A percentile compares a stretch with the other conserved stretches of the same genome.
phyloP scores from a whole-genome alignment of 1,140 invertebrate species.

The Drosophila ficusphila region DNA sequence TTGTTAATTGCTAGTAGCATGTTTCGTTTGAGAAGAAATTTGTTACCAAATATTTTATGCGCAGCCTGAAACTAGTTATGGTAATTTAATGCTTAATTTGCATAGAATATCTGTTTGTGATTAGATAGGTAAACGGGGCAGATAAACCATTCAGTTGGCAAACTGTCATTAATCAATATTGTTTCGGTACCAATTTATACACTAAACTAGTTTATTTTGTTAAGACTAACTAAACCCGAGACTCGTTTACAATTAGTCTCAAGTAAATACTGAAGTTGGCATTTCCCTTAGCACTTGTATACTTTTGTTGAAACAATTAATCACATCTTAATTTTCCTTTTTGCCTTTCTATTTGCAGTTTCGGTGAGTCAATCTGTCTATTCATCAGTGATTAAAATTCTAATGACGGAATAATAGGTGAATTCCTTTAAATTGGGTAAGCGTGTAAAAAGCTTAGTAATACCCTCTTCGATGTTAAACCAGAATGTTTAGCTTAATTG shows the following conservation, averaged over 20 bases:
- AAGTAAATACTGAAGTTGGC: slow-evolving; percentile 5
- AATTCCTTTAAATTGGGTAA: neutral
- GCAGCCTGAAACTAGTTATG: slow-evolving; percentile 19
- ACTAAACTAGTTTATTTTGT: neutral
- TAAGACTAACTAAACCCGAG: neutral
- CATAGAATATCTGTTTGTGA: slow-evolving; percentile 12
- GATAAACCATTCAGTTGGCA: slow-evolving; percentile 3
- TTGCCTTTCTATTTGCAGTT: slow-evolving; percentile 62
- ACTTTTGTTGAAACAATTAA: slow-evolving; percentile 7
- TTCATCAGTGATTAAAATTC: slow-evolving; percentile 4
- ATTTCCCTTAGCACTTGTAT: slow-evolving; percentile 21
- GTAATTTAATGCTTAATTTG: slow-evolving; percentile 15
- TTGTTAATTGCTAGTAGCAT: slow-evolving; percentile 22
- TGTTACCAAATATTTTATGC: neutral
- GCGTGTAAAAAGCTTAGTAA: neutral
- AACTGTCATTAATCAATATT: neutral
- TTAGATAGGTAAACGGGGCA: slow-evolving; percentile 22
- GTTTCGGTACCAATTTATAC: neutral
- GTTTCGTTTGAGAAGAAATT: neutral
- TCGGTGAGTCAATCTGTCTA: slow-evolving; percentile 54
- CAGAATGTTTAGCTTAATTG: neutral
- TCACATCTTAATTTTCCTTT: slow-evolving; percentile 15
- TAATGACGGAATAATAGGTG: neutral
- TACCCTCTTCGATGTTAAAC: neutral
- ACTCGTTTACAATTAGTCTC: neutral